phyloP scores from a whole-genome alignment of 2,113 vertebrate genomes.

The Typhlomys cinereus region DNA sequence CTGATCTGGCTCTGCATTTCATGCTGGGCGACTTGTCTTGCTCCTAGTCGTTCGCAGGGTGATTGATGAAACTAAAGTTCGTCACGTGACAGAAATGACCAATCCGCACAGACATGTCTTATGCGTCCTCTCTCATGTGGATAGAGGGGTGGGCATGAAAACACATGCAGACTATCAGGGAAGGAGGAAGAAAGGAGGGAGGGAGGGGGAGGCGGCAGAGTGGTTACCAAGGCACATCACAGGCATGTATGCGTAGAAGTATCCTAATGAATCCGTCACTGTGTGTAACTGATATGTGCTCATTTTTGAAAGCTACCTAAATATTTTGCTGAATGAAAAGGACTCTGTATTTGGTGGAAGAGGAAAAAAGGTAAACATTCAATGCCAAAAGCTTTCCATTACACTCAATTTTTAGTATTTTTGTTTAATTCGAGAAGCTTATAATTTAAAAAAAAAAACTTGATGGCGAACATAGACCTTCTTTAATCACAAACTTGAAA shows the following conservation, averaged over 20 bases:
- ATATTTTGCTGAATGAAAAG: background rate
- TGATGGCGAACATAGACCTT: background rate
- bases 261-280: background rate
- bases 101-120: background rate
- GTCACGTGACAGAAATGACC: rapidly evolving
- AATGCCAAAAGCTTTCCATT: background rate
- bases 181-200: no score
- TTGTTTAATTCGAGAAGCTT: background rate
- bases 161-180: no score
- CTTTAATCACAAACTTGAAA: background rate
- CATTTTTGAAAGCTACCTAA: background rate
- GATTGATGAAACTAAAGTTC: background rate
- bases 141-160: no score
- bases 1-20: background rate
- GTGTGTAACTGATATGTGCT: background rate
- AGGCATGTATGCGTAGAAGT: no score
- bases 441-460: background rate
- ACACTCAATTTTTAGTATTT: background rate
- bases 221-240: no score
- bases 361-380: background rate
- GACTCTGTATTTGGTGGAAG: background rate
- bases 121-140: background rate
- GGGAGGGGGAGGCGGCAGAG: rapidly evolving
- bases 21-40: background rate
- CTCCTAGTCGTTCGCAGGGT: background rate